Base-by-base conservation (phyloP, 2,113 vertebrate species). In the Stigmatopora nigra region DNA sequence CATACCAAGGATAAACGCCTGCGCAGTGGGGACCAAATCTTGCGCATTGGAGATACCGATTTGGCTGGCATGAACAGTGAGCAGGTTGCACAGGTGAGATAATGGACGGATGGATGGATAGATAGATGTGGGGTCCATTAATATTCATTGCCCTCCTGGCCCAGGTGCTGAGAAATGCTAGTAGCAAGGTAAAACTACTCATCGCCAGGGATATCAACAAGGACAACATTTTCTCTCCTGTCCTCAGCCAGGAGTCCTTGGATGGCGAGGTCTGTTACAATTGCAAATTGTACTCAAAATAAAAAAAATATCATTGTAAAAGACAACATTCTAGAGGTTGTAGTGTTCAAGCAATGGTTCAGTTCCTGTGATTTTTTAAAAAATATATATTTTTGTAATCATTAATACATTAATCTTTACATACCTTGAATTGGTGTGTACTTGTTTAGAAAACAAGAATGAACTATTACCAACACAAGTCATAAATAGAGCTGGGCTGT, bases 21-120 rank as follows among this genome's bases (percentile, higher is more conserved):
- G 19, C 88, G 83, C 61, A 97, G 95, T 65, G 92, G 95, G 61
- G 96, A 98, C 86, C 94, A 95, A 56, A 96, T 99, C 73, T 79
- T 98, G 74, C 92, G 92, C 71, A 97, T 97, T 8, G 94, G 93
- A 19, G 94, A 96, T 71, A 95, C 94, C 0, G 93, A 95, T 63
- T 78, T 97, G 51, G 81, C 88, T 48, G 92, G 92, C 47, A 93
- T 96, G 94, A 93, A 92, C 89, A 95, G 93, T 60, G 94, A 97
- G 76, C 94, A 98, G 78, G 95, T 97, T 68, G 94, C 94, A 8
- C 93, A 93, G 68, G 95, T 97, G 61, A 82, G 59, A 7, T 8
- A 22, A 14, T 31, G 1, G 52, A 25, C 14, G 5, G 52, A 55
- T 55, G 5, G 52, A 25, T 14, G 5, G 52, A 55, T 25, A 3